Evolutionary conservation across 2,797 vertebrate species (phyloP).

Genomic region (Lagocephalus sceleratus): DNA sequence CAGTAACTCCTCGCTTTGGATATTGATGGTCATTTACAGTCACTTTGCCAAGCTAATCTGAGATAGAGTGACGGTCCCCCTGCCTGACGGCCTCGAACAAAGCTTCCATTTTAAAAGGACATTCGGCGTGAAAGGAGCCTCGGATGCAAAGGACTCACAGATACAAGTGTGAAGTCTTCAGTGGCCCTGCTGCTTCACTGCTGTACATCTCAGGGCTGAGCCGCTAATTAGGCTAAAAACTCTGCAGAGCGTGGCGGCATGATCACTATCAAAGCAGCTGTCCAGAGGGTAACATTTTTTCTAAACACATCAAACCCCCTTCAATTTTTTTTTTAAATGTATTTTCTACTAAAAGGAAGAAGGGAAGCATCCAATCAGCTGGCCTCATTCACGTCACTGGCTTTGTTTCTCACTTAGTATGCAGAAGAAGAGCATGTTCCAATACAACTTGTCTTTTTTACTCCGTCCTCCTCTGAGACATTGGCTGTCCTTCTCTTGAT

Average conservation of each 20-base stretch:
- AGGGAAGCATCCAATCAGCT: conserved; percentile 58
- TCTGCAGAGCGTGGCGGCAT: conserved; percentile 62
- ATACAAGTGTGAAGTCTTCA: conserved; percentile 42
- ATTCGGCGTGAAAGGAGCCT: conserved; percentile 17
- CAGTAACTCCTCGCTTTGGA: conserved; percentile 3
- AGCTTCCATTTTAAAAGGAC: conserved; percentile 13
- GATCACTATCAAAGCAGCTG: conserved; percentile 78
- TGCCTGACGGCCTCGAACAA: conserved; percentile 23
- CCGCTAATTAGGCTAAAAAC: conserved; percentile 75
- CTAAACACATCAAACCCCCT: conserved; percentile 56
- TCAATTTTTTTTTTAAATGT: conserved; percentile 30
- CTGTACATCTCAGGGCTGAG: conserved; percentile 64
- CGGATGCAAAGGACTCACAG: conserved; percentile 41
- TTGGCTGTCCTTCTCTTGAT: conserved; percentile 44
- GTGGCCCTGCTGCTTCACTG: conserved; percentile 53
- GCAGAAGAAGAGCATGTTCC: conserved; percentile 49
- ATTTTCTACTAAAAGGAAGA: conserved; percentile 64
- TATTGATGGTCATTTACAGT: conserved; percentile 8
- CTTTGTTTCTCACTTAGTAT: conserved; percentile 68
- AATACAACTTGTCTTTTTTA: conserved; percentile 58
- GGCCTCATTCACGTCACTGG: conserved; percentile 47
- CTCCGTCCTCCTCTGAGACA: conserved; percentile 57
- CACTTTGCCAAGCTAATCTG: conserved; percentile 8
- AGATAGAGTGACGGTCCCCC: conserved; percentile 11
- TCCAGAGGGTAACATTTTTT: conserved; percentile 55